Percentiles rank a stretch among this genome's conserved stretches.
Conservation (phyloP, 2,113 vertebrate genomes). For the Misgurnus anguillicaudatus region DNA sequence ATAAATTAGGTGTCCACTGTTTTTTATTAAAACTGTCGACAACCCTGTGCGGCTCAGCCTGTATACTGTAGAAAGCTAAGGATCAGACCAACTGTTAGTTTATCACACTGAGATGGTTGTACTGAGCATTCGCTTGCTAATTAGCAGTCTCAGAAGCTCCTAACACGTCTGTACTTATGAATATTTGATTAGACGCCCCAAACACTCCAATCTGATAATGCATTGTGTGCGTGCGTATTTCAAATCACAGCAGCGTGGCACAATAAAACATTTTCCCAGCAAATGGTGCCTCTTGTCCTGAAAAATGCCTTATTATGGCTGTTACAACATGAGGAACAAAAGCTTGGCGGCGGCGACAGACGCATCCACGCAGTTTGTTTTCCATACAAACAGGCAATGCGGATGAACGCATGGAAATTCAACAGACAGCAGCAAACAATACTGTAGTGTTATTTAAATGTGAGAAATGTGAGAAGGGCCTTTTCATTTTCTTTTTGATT, state of each 20-base stretch:
- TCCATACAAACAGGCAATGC: slow-evolving; percentile 6
- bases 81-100: slow-evolving; percentile 46
- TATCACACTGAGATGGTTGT: slow-evolving; percentile 51
- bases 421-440: slow-evolving; percentile 1
- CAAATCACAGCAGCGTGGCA: background rate
- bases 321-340: slow-evolving; percentile 41
- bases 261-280: background rate
- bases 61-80: too few species aligned
- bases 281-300: background rate
- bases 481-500: background rate
- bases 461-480: background rate
- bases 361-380: too few species aligned
- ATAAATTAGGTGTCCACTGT: too few species aligned
- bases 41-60: too few species aligned
- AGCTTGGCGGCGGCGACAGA: background rate
- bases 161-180: slow-evolving; percentile 29
- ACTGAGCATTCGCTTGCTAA: slow-evolving; percentile 34
- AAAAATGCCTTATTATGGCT: slow-evolving; percentile 40
- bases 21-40: too few species aligned
- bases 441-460: background rate
- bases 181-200: slow-evolving; percentile 48
- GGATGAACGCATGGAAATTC: background rate
- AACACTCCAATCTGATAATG: background rate
- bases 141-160: slow-evolving; percentile 49
- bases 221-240: background rate